Percentiles rank a stretch among this genome's conserved stretches.
phyloP scores from a whole-genome alignment of 2,113 vertebrate species.

The Chloropsis cyanopogon region DNA sequence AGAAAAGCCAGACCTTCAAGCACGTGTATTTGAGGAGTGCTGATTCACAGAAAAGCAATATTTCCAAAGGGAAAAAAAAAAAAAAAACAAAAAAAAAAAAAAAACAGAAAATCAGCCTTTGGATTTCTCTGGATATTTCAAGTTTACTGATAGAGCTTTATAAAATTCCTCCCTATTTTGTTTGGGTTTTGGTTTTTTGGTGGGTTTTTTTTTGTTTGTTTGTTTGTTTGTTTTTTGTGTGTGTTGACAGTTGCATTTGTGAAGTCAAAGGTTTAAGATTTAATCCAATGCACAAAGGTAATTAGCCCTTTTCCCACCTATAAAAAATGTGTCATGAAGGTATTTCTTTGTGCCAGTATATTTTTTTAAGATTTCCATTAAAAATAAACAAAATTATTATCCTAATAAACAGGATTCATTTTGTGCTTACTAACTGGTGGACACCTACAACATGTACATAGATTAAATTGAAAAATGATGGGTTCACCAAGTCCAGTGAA shows the following conservation, averaged over 20 bases:
- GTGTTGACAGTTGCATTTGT: background rate
- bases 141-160: background rate
- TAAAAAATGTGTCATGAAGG: background rate
- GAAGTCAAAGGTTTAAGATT: background rate
- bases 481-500: background rate
- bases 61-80: background rate
- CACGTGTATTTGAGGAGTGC: background rate
- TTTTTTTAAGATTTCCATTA: background rate
- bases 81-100: accelerated
- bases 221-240: too few relatives aligned
- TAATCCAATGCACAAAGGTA: background rate
- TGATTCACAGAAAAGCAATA: background rate
- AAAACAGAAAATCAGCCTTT: background rate
- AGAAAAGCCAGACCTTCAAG: background rate
- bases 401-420: background rate
- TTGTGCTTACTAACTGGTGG: background rate
- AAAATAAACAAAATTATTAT: background rate
- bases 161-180: background rate
- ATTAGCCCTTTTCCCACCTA: background rate
- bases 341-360: background rate
- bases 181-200: background rate
- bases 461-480: background rate
- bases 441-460: background rate
- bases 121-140: background rate
- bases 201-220: too few relatives aligned